phyloP scores from a whole-genome alignment of 2,113 vertebrate species.

The Lepisosteus oculatus region DNA sequence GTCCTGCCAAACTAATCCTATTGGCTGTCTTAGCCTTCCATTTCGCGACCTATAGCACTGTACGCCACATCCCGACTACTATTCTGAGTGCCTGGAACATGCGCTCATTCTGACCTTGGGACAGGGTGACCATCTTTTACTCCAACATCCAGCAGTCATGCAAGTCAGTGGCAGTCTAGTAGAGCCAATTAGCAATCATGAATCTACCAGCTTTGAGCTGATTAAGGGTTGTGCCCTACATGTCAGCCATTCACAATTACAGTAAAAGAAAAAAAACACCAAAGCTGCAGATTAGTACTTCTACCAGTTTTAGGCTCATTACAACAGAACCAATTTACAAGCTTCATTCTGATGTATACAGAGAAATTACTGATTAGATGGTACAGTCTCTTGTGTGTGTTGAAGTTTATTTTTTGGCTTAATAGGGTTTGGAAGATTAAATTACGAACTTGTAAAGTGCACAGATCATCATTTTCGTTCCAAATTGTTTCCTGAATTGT shows the following conservation, averaged over 20 bases:
- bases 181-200: constrained; percentile 30
- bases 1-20: constrained; percentile 10
- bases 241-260: constrained; percentile 27
- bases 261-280: neutral
- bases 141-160: neutral
- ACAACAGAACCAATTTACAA: too few relatives aligned
- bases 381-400: too few relatives aligned
- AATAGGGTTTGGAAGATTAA: neutral
- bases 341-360: too few relatives aligned
- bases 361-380: too few relatives aligned
- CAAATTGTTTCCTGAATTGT: too few relatives aligned
- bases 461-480: too few relatives aligned
- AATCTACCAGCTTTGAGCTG: constrained; percentile 2
- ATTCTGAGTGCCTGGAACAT: constrained; percentile 9
- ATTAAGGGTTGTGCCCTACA: constrained; percentile 10
- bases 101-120: constrained; percentile 13
- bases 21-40: constrained; percentile 12
- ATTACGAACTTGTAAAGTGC: too few relatives aligned
- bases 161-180: constrained; percentile 2
- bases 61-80: neutral
- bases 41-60: neutral
- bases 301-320: too few relatives aligned
- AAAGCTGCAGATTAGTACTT: too few relatives aligned
- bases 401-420: too few relatives aligned
- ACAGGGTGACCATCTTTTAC: constrained; percentile 8